Evolutionary conservation across 1,140 invertebrate genomes (phyloP).

Genomic region (Sarcophaga peregrina): DNA sequence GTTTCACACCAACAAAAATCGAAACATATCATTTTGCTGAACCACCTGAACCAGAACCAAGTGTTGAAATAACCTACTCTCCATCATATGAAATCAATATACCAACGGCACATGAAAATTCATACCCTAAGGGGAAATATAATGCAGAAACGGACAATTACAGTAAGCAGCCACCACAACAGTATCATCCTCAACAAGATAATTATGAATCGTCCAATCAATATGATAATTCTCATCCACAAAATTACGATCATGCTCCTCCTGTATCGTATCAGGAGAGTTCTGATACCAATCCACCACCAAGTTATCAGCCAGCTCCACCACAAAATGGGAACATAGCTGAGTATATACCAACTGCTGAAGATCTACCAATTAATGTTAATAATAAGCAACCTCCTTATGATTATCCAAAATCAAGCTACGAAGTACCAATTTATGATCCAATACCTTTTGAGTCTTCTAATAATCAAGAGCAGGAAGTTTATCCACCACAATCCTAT

Average conservation of each 20-base stretch:
- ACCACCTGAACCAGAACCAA: slow-evolving; percentile 51
- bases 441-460: slow-evolving; percentile 61
- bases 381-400: slow-evolving; percentile 60
- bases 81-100: slow-evolving; percentile 56
- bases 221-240: neutral
- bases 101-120: neutral
- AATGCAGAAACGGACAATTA: slow-evolving; percentile 21
- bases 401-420: slow-evolving; percentile 62
- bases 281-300: slow-evolving; percentile 2
- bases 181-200: slow-evolving; percentile 39
- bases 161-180: slow-evolving; percentile 3
- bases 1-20: slow-evolving; percentile 42
- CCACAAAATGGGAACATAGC: slow-evolving; percentile 49
- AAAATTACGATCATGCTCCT: neutral
- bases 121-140: slow-evolving; percentile 30
- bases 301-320: slow-evolving; percentile 16
- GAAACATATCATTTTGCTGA: slow-evolving; percentile 53
- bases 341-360: slow-evolving; percentile 53
- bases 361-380: slow-evolving; percentile 57
- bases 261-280: neutral
- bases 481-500: slow-evolving; percentile 53
- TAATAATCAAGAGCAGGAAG: slow-evolving; percentile 56
- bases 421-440: slow-evolving; percentile 64
- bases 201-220: neutral
- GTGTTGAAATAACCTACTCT: slow-evolving; percentile 57